Evolutionary conservation across 1,140 invertebrate species (phyloP).

Genomic region (Solenopsis invicta): DNA sequence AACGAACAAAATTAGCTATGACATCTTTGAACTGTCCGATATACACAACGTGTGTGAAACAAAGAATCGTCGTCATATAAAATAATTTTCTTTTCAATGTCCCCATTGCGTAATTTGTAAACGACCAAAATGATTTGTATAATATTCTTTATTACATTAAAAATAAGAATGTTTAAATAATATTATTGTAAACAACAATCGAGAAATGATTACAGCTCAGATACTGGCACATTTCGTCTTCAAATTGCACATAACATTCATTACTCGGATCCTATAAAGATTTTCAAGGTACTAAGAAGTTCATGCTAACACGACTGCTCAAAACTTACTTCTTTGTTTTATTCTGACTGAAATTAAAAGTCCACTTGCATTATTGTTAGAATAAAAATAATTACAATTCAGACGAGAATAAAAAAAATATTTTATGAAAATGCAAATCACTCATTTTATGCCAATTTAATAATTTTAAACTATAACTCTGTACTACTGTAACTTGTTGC

Average conservation of each 20-base stretch:
- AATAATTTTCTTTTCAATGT: slow-evolving; percentile 23
- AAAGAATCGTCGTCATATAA: background rate
- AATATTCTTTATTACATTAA: slow-evolving; percentile 28
- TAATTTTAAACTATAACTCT: slow-evolving; percentile 4
- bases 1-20: slow-evolving; percentile 28
- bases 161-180: slow-evolving; percentile 43
- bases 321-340: slow-evolving; percentile 54
- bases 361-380: slow-evolving; percentile 63
- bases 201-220: slow-evolving; percentile 66
- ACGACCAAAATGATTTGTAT: slow-evolving; percentile 62
- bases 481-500: slow-evolving; percentile 2
- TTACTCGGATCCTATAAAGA: slow-evolving; percentile 68
- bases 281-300: slow-evolving; percentile 59
- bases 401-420: slow-evolving; percentile 65
- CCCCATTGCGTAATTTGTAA: slow-evolving; percentile 75
- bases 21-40: slow-evolving; percentile 23
- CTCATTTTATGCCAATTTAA: slow-evolving; percentile 50
- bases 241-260: slow-evolving; percentile 55
- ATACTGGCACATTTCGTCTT: slow-evolving; percentile 75
- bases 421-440: slow-evolving; percentile 56
- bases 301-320: slow-evolving; percentile 41
- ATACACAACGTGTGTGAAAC: slow-evolving; percentile 18
- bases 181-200: slow-evolving; percentile 57
- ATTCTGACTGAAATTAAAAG: slow-evolving; percentile 57
- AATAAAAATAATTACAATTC: slow-evolving; percentile 63